phyloP scores from a whole-genome alignment of 2,797 vertebrate genomes.

The Heterohyrax brucei region DNA sequence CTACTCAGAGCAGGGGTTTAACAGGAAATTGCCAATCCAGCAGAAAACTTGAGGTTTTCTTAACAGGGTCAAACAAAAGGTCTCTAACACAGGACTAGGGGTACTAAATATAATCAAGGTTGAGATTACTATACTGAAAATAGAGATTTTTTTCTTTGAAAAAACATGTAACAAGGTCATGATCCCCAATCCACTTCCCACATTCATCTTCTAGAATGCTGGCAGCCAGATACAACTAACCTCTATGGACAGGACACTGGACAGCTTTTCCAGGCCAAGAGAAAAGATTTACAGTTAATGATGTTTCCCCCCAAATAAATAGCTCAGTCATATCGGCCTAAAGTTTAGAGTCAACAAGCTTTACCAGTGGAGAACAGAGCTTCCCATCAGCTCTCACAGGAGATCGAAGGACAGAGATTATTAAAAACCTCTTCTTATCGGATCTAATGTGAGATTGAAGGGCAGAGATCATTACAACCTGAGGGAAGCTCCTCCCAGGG shows the following conservation, averaged over 20 bases:
- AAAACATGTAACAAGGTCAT: neutral
- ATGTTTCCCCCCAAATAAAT: neutral
- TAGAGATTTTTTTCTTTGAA: neutral
- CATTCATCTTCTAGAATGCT: neutral
- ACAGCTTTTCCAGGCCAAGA: slow-evolving; percentile 5
- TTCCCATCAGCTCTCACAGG: neutral
- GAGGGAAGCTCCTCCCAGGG: neutral
- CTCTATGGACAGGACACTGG: neutral
- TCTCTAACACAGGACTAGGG: neutral
- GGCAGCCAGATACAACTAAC: neutral
- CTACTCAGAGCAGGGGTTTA: neutral
- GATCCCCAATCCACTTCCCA: neutral
- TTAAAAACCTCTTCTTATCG: neutral
- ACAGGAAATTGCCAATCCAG: neutral
- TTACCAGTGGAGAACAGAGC: neutral
- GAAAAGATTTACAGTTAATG: neutral
- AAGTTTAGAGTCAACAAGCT: neutral
- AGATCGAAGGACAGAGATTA: neutral
- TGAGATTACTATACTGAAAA: neutral
- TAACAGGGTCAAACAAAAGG: neutral
- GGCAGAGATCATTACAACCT: neutral
- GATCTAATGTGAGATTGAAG: slow-evolving; percentile 1
- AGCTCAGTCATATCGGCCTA: too few relatives aligned
- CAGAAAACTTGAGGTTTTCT: neutral
- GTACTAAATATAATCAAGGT: neutral